Conservation (phyloP, 2,113 vertebrate genomes). For the Lophochroa leadbeateri region DNA sequence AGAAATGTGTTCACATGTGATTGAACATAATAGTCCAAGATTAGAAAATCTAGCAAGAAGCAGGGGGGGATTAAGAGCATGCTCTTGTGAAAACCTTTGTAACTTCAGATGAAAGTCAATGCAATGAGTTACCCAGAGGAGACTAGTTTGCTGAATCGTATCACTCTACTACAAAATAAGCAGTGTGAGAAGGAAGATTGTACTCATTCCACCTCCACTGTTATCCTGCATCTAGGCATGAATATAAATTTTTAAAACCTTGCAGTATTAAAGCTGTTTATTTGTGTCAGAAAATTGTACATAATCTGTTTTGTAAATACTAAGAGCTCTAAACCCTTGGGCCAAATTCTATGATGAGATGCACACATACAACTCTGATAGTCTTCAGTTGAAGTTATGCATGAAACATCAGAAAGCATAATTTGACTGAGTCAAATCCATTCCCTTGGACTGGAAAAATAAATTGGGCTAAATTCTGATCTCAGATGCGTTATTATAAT, state of each 20-base stretch:
- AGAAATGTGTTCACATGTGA: conserved; percentile 5
- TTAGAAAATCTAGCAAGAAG: conserved; percentile 22
- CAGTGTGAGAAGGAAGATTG: neutral
- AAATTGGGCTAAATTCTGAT: neutral
- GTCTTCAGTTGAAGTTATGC: neutral
- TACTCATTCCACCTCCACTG: conserved; percentile 1
- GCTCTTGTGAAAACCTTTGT: conserved; percentile 3
- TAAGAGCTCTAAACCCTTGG: conserved; percentile 9
- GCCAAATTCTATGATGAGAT: conserved; percentile 21
- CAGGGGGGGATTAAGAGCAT: neutral
- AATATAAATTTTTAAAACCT: conserved; percentile 56
- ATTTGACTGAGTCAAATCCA: neutral
- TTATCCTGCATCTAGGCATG: neutral
- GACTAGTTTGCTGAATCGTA: neutral
- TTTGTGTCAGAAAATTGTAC: conserved; percentile 38
- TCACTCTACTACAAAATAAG: neutral
- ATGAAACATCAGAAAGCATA: neutral
- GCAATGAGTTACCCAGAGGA: neutral
- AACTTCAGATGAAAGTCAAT: neutral
- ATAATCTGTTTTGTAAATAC: conserved; percentile 44
- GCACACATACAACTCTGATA: neutral
- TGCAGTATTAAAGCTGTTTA: conserved; percentile 23
- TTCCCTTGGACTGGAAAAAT: neutral
- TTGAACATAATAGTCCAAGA: conserved; percentile 12
- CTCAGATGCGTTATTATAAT: neutral